Conservation (phyloP, 37 sponge, comb jelly and placozoan genomes). For the Mnemiopsis leidyi region DNA sequence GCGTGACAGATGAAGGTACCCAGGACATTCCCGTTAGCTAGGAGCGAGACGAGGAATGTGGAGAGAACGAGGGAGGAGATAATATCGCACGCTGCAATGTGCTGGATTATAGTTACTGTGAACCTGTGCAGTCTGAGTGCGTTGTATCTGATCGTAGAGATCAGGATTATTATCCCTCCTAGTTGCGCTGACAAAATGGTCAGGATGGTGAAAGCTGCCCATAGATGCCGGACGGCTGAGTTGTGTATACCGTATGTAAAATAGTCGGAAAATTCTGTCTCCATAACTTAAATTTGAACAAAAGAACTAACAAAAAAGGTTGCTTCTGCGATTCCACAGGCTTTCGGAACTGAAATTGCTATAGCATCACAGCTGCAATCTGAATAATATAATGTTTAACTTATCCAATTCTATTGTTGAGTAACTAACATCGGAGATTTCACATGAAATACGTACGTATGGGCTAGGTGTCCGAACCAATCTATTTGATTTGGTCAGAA, state of each 20-base stretch:
- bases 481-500: too few species aligned
- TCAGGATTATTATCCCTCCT: neutral
- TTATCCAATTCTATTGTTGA: too few species aligned
- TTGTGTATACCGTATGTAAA: neutral
- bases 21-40: neutral
- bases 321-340: too few species aligned
- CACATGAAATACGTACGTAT: too few species aligned
- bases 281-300: too few species aligned
- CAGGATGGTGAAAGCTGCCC: neutral
- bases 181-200: neutral
- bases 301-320: too few species aligned
- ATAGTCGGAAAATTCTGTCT: neutral
- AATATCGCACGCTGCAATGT: conserved; percentile 3
- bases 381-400: too few species aligned
- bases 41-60: neutral
- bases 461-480: too few species aligned
- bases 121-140: neutral
- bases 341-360: too few species aligned
- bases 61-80: neutral
- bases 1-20: neutral
- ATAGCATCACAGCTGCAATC: too few species aligned
- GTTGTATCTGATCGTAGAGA: neutral
- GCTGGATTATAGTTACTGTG: neutral
- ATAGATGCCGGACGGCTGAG: neutral
- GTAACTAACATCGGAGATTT: too few species aligned